phyloP scores from a whole-genome alignment of 2,888 invertebrate genomes.

The Napeogenes inachia region DNA sequence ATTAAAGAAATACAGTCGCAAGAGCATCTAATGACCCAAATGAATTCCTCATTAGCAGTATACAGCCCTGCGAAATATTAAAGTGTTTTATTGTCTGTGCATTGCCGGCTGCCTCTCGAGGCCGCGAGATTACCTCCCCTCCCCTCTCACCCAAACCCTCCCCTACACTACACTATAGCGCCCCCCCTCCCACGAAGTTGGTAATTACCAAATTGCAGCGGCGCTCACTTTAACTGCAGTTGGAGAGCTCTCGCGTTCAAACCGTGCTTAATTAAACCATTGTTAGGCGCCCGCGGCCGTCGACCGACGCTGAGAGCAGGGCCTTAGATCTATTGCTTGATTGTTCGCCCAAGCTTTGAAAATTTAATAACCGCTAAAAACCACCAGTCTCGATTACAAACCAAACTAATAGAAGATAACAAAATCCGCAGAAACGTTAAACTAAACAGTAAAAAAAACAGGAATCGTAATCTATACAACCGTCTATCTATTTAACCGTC shows the following conservation, averaged over 20 bases:
- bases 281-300: constrained; percentile 35
- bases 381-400: background rate
- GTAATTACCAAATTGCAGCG: constrained; percentile 50
- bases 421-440: no score
- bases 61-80: constrained; percentile 30
- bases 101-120: constrained; percentile 33
- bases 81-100: constrained; percentile 35
- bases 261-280: constrained; percentile 53
- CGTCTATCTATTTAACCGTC: no score
- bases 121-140: constrained; percentile 35
- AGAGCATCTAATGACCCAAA: constrained; percentile 31
- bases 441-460: no score
- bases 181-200: constrained; percentile 18
- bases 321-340: constrained; percentile 1
- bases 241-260: constrained; percentile 41
- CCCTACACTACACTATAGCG: constrained; percentile 12
- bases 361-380: constrained; percentile 24
- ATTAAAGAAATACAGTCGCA: constrained; percentile 27
- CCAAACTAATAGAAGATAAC: no score
- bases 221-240: constrained; percentile 42
- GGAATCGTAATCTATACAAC: no score
- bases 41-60: constrained; percentile 35
- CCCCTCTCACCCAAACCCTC: constrained; percentile 15
- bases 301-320: constrained; percentile 11
- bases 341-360: constrained; percentile 11